These are phyloP conservation scores for Sebastes vulpes DNA, from an alignment of 2,797 vertebrate genomes.

Conservation along the genomic window DNA sequence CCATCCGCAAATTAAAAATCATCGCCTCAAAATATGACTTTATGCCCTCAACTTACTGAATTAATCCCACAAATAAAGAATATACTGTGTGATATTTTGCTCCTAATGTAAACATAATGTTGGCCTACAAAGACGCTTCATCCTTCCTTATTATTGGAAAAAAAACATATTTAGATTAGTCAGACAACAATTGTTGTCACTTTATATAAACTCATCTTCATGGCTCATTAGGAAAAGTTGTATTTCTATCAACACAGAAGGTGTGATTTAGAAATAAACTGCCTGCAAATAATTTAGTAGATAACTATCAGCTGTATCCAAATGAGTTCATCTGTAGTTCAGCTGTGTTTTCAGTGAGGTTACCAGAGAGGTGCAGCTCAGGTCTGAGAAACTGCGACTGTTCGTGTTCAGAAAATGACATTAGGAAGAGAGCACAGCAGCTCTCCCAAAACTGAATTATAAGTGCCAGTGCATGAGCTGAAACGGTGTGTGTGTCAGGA, in stretches of 20 bases:
- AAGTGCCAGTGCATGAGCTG: not conserved
- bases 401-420: slow-evolving; percentile 10
- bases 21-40: not conserved
- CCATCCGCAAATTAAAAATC: not conserved
- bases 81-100: not conserved
- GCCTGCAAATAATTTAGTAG: not conserved
- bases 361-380: not conserved
- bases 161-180: not conserved
- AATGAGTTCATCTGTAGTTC: slow-evolving; percentile 30
- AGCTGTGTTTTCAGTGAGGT: slow-evolving; percentile 19
- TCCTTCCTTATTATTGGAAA: not conserved
- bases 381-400: not conserved
- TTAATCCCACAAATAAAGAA: not conserved
- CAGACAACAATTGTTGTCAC: not conserved
- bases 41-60: not conserved
- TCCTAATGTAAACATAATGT: not conserved
- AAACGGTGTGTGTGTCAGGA: not conserved
- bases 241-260: not conserved
- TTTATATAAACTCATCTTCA: not conserved
- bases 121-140: not conserved
- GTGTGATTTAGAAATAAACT: not conserved
- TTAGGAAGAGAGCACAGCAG: not conserved
- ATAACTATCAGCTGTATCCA: not conserved
- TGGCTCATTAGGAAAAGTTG: not conserved
- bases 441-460: slow-evolving; percentile 1